Percentiles rank a stretch among this genome's conserved stretches.
These are phyloP conservation scores for Perithous albicinctus DNA, from an alignment of 2,888 invertebrate genomes.

Conservation along the genomic window DNA sequence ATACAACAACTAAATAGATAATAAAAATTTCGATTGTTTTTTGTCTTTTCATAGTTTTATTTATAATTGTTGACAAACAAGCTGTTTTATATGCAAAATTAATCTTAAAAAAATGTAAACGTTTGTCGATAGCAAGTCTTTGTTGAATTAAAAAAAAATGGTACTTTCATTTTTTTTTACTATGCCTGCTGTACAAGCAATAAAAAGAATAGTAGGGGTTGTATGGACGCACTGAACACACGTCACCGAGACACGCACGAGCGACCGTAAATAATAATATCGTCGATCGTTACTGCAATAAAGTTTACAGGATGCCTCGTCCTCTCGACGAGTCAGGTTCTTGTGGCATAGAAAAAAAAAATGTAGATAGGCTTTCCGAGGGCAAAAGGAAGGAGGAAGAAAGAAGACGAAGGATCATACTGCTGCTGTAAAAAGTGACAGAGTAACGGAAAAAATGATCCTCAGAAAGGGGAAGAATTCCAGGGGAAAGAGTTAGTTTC, in stretches of 20 bases:
- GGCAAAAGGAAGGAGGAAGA: background rate
- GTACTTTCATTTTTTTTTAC: no score
- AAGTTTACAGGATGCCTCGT: constrained; percentile 35
- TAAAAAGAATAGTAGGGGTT: background rate
- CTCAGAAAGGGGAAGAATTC: background rate
- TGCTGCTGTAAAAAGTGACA: background rate
- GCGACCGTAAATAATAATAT: constrained; percentile 29
- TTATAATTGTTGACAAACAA: no score
- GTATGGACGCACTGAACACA: background rate
- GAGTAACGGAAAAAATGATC: background rate
- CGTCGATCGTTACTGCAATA: constrained; percentile 32
- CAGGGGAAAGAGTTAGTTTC: constrained; percentile 34
- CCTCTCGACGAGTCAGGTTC: background rate
- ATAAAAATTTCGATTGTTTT: no score
- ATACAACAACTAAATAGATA: no score
- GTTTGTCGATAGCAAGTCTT: no score
- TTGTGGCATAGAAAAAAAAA: background rate
- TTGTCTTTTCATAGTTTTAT: no score
- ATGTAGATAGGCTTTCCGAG: background rate
- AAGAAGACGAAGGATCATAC: background rate
- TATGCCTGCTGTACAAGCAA: background rate
- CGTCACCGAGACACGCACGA: constrained; percentile 24
- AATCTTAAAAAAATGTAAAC: no score
- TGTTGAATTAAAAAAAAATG: no score
- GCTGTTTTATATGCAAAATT: no score